Base-by-base conservation (phyloP, 2,888 invertebrate species). In the Aplocera efformata region DNA sequence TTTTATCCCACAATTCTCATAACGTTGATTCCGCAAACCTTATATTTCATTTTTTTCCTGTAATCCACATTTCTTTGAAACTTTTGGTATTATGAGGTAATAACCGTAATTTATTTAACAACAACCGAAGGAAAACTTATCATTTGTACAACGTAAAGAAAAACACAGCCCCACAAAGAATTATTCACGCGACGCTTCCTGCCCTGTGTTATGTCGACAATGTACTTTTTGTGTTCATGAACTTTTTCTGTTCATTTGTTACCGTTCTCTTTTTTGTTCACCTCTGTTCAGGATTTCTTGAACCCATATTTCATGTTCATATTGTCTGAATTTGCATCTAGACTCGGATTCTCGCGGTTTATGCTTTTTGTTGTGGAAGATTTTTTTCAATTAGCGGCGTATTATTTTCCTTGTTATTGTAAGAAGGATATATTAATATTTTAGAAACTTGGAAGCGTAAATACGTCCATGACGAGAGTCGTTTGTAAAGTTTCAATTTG, bases 291-390 rank as follows among this genome's bases (percentile, higher is more conserved):
- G 86, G 86, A 86, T 88, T 79, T 84, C 86, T 85, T 79, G 79
- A 75, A 74, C 83, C 83, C 86, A 82, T 88, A 86, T 88, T 86
- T 88, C 80, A 86, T 76, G 72, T 75, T 88, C 86, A 88, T 88
- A 88, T 88, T 88, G 86, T 81, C 66, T 67, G 54, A 58, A 72
- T 77, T 81, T 72, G 67, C 74, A 72, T 77, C 67, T 59, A 67
- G 60, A 37, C 50, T 46, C 47, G 60, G 50, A 50, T 50, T 36
- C 52, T 48, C 48, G 48, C 40, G 48, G 49, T 51, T 54, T 51
- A 49, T 54, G 24, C 22, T 43, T 52, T 58, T 67, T 67, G 60
- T 63, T 69, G 60, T 53, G 45, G 53, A 55, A 53, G 46, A 47
- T 52, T 45, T 45, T 45, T 33, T n/a, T 32, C 40, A 45, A 36